These are phyloP conservation scores for Amaurobius ferox DNA, from an alignment of 2,888 invertebrate genomes.

Conservation along the genomic window DNA sequence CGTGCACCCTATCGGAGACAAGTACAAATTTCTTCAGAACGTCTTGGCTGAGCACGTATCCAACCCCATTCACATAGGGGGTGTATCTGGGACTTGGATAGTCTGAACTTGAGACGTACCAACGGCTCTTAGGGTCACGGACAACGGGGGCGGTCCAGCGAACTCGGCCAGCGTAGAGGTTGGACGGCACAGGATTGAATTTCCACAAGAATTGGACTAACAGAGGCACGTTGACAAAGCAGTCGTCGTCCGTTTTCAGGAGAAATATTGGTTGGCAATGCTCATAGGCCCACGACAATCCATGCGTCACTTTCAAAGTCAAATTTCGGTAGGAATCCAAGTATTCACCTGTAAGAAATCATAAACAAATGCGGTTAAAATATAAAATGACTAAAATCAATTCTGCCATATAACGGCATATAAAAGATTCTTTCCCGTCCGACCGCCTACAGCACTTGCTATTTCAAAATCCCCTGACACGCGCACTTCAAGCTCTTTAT, in stretches of 20 bases:
- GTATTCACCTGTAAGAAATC: slow-evolving; percentile 54
- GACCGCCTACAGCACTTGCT: too few species aligned
- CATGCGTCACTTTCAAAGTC: slow-evolving; percentile 65
- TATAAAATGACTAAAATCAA: too few species aligned
- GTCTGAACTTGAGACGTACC: slow-evolving; percentile 76
- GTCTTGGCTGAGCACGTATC: slow-evolving; percentile 77
- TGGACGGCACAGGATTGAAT: slow-evolving; percentile 35
- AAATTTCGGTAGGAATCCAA: slow-evolving; percentile 59
- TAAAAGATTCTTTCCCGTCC: too few species aligned
- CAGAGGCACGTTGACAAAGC: slow-evolving; percentile 71
- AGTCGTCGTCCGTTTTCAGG: slow-evolving; percentile 73
- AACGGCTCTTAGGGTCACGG: slow-evolving; percentile 75
- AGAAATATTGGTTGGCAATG: slow-evolving; percentile 60
- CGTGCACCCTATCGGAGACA: slow-evolving; percentile 74
- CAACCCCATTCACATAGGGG: slow-evolving; percentile 77
- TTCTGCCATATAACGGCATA: too few species aligned
- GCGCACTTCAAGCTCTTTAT: too few species aligned
- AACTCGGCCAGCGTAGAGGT: slow-evolving; percentile 77
- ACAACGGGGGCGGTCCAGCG: slow-evolving; percentile 75
- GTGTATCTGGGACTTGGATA: slow-evolving; percentile 76
- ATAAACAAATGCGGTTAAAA: too few species aligned
- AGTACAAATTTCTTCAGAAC: slow-evolving; percentile 75
- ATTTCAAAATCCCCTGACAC: too few species aligned
- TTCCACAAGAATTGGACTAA: slow-evolving; percentile 50
- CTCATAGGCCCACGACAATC: slow-evolving; percentile 41